Evolutionary conservation across 2,888 invertebrate genomes (phyloP), one percentile per base, ranked within the genome.

Genomic region (Drosophila paranaensis): DNA sequence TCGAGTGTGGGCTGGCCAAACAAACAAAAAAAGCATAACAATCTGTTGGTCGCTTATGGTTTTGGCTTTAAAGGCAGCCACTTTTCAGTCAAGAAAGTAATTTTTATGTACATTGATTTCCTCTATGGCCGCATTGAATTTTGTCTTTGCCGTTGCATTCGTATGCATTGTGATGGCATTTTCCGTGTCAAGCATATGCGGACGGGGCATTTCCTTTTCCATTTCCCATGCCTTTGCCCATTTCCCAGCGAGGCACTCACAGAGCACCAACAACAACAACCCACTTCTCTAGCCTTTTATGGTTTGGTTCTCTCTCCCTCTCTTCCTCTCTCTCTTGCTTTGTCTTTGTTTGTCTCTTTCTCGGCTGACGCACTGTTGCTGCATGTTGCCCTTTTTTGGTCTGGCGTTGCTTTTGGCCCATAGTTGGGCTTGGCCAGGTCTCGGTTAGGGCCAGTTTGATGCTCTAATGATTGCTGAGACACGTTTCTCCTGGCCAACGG

Each of bases 151-250:
- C 62, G 43, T 30, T 50, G 48, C 74, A 79, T 82, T 88, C 67
- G 85, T 88, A 81, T 88, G 81, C 86, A 68, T 40, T 60, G 68
- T 57, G 71, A 79, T 74, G 75, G 79, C 79, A 79, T 85, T 85
- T 85, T 88, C 69, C 82, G 82, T 85, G 85, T 88, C 88, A 85
- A 81, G 71, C 81, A 79, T 82, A 85, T 84, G 82, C 85, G 84
- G 64, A 78, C 64, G 72, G 61, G 63, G 53, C 60, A 74, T 78
- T 77, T 77, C 77, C 77, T 74, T 66, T 65, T 76, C 60, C 71
- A 78, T 78, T 87, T 83, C 76, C 76, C 71, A 72, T 75, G 71
- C 71, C 66, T 74, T 77, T 64, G 64, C 71, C 64, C 62, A 74
- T 72, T 76, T 78, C 79, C 64, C 83, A 81, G 64, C 66, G n/a